Conservation (phyloP, 1,140 invertebrate species). For the Zaprionus lachaisei region DNA sequence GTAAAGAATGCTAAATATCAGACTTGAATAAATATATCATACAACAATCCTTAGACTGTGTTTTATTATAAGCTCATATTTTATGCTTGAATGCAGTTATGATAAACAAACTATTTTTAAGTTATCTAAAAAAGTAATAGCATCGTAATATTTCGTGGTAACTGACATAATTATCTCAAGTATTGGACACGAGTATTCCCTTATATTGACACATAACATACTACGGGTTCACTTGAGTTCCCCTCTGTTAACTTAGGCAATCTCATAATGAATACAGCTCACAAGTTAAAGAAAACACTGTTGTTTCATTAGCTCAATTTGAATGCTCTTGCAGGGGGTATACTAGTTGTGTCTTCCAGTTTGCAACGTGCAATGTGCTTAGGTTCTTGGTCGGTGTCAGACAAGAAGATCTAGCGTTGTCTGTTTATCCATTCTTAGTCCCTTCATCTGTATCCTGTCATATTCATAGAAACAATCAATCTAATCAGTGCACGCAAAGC, state of each 20-base stretch:
- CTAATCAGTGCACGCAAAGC: too few species aligned
- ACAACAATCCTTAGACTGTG: background rate
- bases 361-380: too few species aligned
- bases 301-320: background rate
- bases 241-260: background rate
- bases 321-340: background rate
- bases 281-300: background rate
- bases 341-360: background rate
- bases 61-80: background rate
- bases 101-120: too few species aligned
- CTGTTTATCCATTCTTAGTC: too few species aligned
- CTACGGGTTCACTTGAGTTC: background rate
- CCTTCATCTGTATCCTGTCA: too few species aligned
- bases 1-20: too few species aligned
- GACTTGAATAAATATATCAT: too few species aligned
- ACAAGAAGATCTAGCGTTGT: too few species aligned
- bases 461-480: too few species aligned
- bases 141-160: background rate
- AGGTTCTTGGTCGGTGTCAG: too few species aligned
- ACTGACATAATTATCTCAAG: constrained; percentile 1
- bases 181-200: background rate
- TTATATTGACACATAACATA: background rate
- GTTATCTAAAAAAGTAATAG: background rate
- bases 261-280: background rate
- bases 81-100: background rate